A percentile compares a stretch with the other conserved stretches of the same genome.
phyloP scores from a whole-genome alignment of 2,888 invertebrate genomes.

The Andricus quercusramuli region DNA sequence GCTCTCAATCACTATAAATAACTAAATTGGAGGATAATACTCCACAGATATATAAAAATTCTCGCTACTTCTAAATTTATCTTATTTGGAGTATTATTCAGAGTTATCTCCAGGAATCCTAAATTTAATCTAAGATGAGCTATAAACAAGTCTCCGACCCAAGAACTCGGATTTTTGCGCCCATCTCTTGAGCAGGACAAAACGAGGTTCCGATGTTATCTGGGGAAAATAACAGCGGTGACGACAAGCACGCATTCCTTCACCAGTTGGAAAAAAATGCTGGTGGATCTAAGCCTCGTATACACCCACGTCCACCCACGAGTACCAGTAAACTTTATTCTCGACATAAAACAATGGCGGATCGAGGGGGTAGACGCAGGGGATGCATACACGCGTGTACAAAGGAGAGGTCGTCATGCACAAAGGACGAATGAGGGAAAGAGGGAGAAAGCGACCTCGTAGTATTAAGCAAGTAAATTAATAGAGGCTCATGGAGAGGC shows the following conservation, averaged over 20 bases:
- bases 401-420: slow-evolving; percentile 48
- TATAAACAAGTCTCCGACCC: neutral
- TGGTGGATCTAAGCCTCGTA: slow-evolving; percentile 56
- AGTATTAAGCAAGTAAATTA: slow-evolving; percentile 78
- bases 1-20: slow-evolving; percentile 38
- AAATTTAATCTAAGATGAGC: slow-evolving; percentile 1
- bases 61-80: neutral
- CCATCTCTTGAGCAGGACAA: slow-evolving; percentile 9
- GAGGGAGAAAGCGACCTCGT: slow-evolving; percentile 57
- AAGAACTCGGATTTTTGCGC: neutral
- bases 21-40: slow-evolving; percentile 18
- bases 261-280: slow-evolving; percentile 49
- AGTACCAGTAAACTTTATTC: slow-evolving; percentile 53
- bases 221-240: slow-evolving; percentile 11
- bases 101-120: neutral
- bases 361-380: slow-evolving; percentile 50
- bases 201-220: slow-evolving; percentile 22
- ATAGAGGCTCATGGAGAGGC: slow-evolving; percentile 71
- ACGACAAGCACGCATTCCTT: slow-evolving; percentile 16
- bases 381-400: slow-evolving; percentile 52
- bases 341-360: slow-evolving; percentile 57
- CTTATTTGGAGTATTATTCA: neutral
- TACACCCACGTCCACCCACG: slow-evolving; percentile 58
- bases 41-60: neutral
- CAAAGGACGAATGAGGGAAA: slow-evolving; percentile 48